Percentiles rank a stretch among this genome's conserved stretches.
Evolutionary conservation across 1,140 invertebrate species (phyloP).

Genomic region (Mylabris phalerata): DNA sequence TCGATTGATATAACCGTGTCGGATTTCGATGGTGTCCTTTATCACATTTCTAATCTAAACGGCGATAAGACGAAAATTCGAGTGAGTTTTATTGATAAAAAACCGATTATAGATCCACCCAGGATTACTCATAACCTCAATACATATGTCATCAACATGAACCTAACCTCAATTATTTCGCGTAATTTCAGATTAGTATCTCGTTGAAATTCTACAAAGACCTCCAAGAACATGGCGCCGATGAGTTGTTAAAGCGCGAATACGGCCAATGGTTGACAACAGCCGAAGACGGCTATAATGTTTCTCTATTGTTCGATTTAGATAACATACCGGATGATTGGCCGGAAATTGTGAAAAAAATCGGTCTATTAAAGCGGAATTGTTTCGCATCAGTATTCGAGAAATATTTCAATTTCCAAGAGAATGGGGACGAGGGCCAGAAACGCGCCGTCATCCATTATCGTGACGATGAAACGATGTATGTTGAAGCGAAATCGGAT

Average conservation of each 20-base stretch:
- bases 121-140: neutral
- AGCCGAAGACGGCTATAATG: slow-evolving; percentile 90
- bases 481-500: slow-evolving; percentile 96
- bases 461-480: slow-evolving; percentile 98
- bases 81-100: slow-evolving; percentile 55
- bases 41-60: slow-evolving; percentile 96
- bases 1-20: slow-evolving; percentile 88
- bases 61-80: slow-evolving; percentile 94
- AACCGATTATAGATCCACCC: neutral
- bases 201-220: slow-evolving; percentile 98
- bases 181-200: slow-evolving; percentile 79
- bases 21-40: slow-evolving; percentile 98
- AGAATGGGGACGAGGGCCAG: slow-evolving; percentile 80
- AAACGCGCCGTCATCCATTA: slow-evolving; percentile 97
- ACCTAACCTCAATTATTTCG: neutral
- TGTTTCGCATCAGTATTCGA: slow-evolving; percentile 99
- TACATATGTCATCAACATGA: neutral
- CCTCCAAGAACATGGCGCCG: slow-evolving; percentile 95
- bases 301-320: slow-evolving; percentile 88
- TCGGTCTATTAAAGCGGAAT: slow-evolving; percentile 92
- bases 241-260: slow-evolving; percentile 88
- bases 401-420: slow-evolving; percentile 98
- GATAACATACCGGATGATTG: slow-evolving; percentile 87
- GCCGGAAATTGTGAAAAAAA: slow-evolving; percentile 83
- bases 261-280: slow-evolving; percentile 77